These are phyloP conservation scores for Parelbella ahira DNA, from an alignment of 2,888 invertebrate genomes.

Conservation along the genomic window DNA sequence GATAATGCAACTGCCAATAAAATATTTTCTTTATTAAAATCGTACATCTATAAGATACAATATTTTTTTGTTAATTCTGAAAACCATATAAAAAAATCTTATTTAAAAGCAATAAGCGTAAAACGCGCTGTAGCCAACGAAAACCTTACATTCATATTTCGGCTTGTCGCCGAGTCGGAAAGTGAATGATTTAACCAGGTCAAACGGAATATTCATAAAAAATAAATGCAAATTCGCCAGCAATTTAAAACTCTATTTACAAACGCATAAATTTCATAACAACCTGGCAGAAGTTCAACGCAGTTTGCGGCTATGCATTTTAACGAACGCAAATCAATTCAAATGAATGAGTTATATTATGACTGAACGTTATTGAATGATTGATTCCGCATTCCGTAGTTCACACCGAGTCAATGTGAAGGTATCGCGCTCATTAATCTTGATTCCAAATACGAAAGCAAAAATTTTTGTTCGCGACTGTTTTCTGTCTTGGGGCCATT, in stretches of 20 bases:
- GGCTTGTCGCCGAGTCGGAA: too few species aligned
- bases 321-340: conserved; percentile 25
- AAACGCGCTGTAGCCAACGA: too few species aligned
- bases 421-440: conserved; percentile 9
- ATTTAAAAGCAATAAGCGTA: too few species aligned
- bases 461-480: too few species aligned
- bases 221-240: conserved; percentile 10
- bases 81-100: too few species aligned
- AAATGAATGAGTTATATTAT: conserved; percentile 16
- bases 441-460: not conserved
- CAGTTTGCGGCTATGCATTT: conserved; percentile 13
- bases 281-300: conserved; percentile 10
- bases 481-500: too few species aligned
- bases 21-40: too few species aligned
- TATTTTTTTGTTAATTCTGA: too few species aligned
- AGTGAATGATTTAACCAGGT: conserved; percentile 14
- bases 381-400: conserved; percentile 21
- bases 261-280: conserved; percentile 12
- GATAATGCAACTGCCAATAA: too few species aligned
- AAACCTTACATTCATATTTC: too few species aligned
- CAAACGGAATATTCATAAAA: conserved; percentile 17
- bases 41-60: too few species aligned
- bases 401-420: conserved; percentile 12
- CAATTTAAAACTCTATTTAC: conserved; percentile 14
- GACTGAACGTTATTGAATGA: conserved; percentile 16